These are phyloP conservation scores for Nothoprocta perdicaria DNA, from an alignment of 2,113 vertebrate genomes.

Conservation along the genomic window DNA sequence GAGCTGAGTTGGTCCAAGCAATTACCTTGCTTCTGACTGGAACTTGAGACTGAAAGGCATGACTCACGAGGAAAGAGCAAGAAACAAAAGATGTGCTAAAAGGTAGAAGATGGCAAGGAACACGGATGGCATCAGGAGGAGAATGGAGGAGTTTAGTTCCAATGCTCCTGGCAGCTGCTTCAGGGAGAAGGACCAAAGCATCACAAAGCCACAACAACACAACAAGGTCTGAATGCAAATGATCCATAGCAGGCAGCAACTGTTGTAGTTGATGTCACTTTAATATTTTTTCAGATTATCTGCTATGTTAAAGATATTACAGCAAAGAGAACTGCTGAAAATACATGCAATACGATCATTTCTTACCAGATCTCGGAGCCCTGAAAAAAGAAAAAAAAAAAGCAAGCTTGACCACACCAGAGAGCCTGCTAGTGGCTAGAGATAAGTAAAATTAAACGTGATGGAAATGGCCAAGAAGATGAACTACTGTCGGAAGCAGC, in stretches of 20 bases:
- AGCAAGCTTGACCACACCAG: neutral
- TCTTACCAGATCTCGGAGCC: neutral
- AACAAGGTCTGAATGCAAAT: neutral
- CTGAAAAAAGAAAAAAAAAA: neutral
- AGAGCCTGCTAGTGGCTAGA: neutral
- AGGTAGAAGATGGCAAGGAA: constrained; percentile 57
- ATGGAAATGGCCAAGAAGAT: neutral
- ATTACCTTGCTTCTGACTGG: constrained; percentile 67
- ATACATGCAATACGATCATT: neutral
- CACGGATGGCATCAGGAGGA: neutral
- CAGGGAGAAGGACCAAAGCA: neutral
- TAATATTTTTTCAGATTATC: neutral
- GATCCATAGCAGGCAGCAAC: neutral
- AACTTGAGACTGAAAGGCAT: constrained; percentile 58
- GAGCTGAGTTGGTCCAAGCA: constrained; percentile 55
- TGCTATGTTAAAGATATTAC: neutral
- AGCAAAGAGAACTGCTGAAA: neutral
- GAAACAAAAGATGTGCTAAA: constrained; percentile 42
- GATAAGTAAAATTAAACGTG: neutral
- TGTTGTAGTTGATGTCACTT: neutral
- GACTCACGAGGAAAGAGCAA: constrained; percentile 55
- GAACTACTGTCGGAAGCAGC: neutral
- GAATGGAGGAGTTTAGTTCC: neutral
- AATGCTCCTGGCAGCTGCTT: neutral
- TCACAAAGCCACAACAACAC: neutral